These are phyloP conservation scores for Gobiocypris rarus DNA, from an alignment of 2,113 vertebrate genomes.

Conservation along the genomic window DNA sequence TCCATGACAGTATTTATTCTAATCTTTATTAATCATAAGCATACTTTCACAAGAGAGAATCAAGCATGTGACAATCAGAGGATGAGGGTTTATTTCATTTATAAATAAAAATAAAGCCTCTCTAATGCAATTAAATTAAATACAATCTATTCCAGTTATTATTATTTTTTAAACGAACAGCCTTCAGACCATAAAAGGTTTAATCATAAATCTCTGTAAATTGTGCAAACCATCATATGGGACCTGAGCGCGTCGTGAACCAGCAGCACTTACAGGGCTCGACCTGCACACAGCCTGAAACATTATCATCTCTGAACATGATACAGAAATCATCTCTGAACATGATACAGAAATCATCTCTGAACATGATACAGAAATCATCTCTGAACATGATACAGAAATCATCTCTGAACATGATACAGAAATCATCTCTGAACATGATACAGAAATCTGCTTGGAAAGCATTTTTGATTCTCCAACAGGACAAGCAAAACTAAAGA, in stretches of 20 bases:
- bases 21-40: not conserved
- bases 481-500: not conserved
- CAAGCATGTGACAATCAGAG: not conserved
- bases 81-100: not conserved
- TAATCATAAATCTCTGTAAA: not conserved
- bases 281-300: not conserved
- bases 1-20: not conserved
- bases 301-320: not conserved
- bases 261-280: not conserved
- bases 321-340: too few species aligned
- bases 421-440: too few species aligned
- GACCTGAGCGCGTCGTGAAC: not conserved
- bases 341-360: too few species aligned
- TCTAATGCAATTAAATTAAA: not conserved
- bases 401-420: too few species aligned
- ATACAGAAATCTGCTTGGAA: too few species aligned
- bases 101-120: conserved; percentile 2
- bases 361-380: too few species aligned
- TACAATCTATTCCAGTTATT: not conserved
- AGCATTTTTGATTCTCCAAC: too few species aligned
- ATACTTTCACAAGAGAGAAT: conserved; percentile 3
- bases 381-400: too few species aligned
- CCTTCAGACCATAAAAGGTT: not conserved
- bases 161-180: not conserved
- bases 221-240: conserved; percentile 3